A percentile compares a stretch with the other conserved stretches of the same genome.
Conservation (phyloP, 2,113 vertebrate genomes). For the Thinocorus orbignyianus region DNA sequence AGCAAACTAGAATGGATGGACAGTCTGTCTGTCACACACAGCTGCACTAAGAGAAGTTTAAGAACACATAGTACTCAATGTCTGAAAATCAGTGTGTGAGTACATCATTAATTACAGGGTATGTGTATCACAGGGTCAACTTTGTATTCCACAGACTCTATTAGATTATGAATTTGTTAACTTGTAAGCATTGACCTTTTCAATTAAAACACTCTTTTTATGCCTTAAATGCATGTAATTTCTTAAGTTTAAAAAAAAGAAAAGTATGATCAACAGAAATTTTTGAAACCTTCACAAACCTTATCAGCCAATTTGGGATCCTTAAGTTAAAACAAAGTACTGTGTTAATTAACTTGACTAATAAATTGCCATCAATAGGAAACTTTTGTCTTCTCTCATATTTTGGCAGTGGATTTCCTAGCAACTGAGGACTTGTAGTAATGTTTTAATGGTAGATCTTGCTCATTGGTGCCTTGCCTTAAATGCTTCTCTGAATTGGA, state of each 20-base stretch:
- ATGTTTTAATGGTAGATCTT: neutral
- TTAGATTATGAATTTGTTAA: neutral
- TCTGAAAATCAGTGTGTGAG: neutral
- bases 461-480: neutral
- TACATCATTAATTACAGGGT: neutral
- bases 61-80: neutral
- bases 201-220: neutral
- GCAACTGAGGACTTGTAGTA: neutral
- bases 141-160: neutral
- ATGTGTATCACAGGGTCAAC: accelerated
- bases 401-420: neutral
- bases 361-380: neutral
- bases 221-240: neutral
- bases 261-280: neutral
- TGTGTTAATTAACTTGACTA: neutral
- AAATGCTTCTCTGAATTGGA: neutral
- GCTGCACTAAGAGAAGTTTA: neutral
- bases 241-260: neutral
- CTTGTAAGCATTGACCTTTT: neutral
- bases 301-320: neutral
- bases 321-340: neutral
- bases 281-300: neutral
- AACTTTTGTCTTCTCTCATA: neutral
- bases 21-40: neutral
- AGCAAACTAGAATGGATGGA: neutral